Percentiles rank a stretch among this genome's conserved stretches.
Evolutionary conservation across 2,113 vertebrate species (phyloP).

Genomic region (Athene noctua): DNA sequence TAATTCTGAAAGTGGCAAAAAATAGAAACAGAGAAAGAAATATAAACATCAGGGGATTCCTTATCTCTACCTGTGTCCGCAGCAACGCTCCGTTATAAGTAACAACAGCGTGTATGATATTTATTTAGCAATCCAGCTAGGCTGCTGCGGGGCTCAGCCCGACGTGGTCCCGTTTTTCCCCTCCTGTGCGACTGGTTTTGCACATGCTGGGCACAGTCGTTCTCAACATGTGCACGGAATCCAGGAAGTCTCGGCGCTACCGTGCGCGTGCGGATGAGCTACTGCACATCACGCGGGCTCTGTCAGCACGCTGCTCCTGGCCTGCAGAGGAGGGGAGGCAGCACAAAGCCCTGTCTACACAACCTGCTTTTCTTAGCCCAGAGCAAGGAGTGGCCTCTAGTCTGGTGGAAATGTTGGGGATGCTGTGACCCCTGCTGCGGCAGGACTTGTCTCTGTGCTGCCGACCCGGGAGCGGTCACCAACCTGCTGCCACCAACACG

Average conservation of each 20-base stretch:
- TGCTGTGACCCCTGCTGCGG: not conserved
- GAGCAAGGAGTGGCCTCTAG: accelerated
- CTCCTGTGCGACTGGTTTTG: not conserved
- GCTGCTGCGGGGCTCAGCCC: not conserved
- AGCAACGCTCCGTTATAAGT: not conserved
- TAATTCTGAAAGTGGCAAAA: not conserved
- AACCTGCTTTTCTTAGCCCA: not conserved
- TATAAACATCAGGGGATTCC: not conserved
- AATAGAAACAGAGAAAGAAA: not conserved
- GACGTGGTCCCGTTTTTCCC: not conserved
- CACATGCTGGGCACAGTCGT: constrained; percentile 22
- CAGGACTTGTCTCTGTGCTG: not conserved
- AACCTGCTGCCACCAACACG: not conserved
- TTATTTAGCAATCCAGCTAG: not conserved
- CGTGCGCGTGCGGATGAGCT: not conserved
- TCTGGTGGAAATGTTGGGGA: not conserved
- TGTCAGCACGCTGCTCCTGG: constrained; percentile 17
- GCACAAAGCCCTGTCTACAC: not conserved
- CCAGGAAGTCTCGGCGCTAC: constrained; percentile 1
- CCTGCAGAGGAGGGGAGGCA: not conserved
- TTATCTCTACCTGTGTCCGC: not conserved
- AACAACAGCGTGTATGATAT: not conserved
- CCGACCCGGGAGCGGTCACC: not conserved
- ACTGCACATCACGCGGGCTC: not conserved
- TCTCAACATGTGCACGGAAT: constrained; percentile 34